These are phyloP conservation scores for Synergus umbraculus DNA, from an alignment of 2,888 invertebrate genomes.

Conservation along the genomic window DNA sequence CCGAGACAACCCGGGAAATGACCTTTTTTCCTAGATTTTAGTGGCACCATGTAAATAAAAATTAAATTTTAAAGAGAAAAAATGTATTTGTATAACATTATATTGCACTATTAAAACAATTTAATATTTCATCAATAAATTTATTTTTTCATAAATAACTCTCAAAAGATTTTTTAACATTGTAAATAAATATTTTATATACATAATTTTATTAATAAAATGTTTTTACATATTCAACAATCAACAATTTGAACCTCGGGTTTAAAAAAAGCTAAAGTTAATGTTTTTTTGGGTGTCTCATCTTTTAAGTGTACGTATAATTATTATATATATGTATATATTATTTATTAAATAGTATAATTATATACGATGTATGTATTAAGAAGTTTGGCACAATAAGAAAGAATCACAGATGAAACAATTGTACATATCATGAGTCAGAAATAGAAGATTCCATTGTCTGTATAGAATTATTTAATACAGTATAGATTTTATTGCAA, in stretches of 20 bases:
- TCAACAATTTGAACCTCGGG: not conserved
- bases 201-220: not conserved
- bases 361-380: slow-evolving; percentile 59
- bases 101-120: too few species aligned
- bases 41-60: too few species aligned
- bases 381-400: slow-evolving; percentile 75
- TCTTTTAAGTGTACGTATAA: slow-evolving; percentile 50
- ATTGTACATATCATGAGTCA: slow-evolving; percentile 73
- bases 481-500: slow-evolving; percentile 28
- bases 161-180: slow-evolving; percentile 19
- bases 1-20: too few species aligned
- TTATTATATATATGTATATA: slow-evolving; percentile 50
- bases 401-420: slow-evolving; percentile 76
- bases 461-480: slow-evolving; percentile 26
- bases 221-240: slow-evolving; percentile 21
- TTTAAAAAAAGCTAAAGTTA: not conserved
- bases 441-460: slow-evolving; percentile 42
- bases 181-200: slow-evolving; percentile 14
- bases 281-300: not conserved
- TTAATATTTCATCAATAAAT: too few species aligned
- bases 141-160: slow-evolving; percentile 8
- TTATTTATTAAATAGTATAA: slow-evolving; percentile 38
- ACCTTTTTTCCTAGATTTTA: too few species aligned
- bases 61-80: too few species aligned
- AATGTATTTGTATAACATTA: too few species aligned